Evolutionary conservation across 2,113 vertebrate genomes (phyloP).

Genomic region (Bothrops jararaca): DNA sequence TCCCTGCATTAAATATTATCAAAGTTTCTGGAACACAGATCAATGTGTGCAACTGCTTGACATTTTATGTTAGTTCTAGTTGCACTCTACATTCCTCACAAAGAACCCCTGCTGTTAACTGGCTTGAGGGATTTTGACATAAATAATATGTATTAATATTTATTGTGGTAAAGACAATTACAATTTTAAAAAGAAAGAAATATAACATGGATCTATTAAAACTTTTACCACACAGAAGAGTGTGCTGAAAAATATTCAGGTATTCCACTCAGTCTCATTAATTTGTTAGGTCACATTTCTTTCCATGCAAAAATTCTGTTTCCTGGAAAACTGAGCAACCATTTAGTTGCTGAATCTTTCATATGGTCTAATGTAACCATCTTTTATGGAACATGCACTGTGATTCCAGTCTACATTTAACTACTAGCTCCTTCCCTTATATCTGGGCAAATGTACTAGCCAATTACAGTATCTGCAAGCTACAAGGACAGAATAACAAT

Average conservation of each 20-base stretch:
- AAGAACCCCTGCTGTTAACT: background rate
- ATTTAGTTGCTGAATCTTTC: background rate
- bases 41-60: background rate
- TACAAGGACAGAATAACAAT: background rate
- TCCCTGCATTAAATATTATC: background rate
- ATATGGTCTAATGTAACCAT: background rate
- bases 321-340: background rate
- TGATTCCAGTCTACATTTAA: conserved; percentile 41
- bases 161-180: background rate
- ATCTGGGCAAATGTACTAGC: conserved; percentile 18
- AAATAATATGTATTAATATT: background rate
- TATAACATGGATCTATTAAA: background rate
- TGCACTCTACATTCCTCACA: background rate
- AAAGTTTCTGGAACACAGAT: background rate
- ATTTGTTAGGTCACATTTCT: background rate
- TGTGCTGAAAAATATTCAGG: background rate
- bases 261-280: background rate
- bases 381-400: background rate
- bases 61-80: background rate
- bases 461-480: background rate
- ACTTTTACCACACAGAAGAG: background rate
- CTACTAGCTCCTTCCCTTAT: conserved; percentile 50
- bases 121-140: background rate
- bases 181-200: background rate
- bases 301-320: background rate